Conservation (phyloP, 2,113 vertebrate genomes). For the Phocoena phocoena region DNA sequence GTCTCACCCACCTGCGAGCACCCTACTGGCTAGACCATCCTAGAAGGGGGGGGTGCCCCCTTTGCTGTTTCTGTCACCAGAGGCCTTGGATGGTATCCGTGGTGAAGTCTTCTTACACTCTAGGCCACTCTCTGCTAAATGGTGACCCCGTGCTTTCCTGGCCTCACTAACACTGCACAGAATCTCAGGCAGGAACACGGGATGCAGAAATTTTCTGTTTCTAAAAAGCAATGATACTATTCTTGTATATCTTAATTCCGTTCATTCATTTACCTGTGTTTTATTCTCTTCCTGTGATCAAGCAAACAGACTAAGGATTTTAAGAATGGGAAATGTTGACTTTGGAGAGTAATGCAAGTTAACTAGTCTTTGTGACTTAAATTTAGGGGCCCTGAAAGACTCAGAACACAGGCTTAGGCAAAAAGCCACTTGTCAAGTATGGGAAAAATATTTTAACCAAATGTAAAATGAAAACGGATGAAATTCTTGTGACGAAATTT, state of each 20-base stretch:
- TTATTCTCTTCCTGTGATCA: background rate
- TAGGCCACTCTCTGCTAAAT: background rate
- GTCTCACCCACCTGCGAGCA: fast-evolving
- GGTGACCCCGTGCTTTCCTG: background rate
- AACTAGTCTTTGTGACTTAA: background rate
- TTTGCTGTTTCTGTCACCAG: background rate
- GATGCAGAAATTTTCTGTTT: background rate
- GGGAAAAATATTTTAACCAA: conserved; percentile 34
- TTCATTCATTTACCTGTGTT: background rate
- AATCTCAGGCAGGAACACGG: background rate
- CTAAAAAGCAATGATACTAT: background rate
- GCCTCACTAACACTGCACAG: background rate
- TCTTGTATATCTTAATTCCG: background rate
- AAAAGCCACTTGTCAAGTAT: conserved; percentile 8
- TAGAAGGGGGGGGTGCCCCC: background rate
- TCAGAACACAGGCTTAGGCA: background rate
- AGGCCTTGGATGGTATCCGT: background rate
- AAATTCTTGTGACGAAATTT: background rate
- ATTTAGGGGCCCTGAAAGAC: background rate
- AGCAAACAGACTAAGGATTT: background rate
- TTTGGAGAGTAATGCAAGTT: background rate
- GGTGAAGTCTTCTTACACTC: background rate
- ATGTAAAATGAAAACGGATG: background rate
- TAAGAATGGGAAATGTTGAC: background rate
- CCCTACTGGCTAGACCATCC: background rate